Evolutionary conservation across 2,888 invertebrate genomes (phyloP).

Genomic region (Oligia fasciuncula): DNA sequence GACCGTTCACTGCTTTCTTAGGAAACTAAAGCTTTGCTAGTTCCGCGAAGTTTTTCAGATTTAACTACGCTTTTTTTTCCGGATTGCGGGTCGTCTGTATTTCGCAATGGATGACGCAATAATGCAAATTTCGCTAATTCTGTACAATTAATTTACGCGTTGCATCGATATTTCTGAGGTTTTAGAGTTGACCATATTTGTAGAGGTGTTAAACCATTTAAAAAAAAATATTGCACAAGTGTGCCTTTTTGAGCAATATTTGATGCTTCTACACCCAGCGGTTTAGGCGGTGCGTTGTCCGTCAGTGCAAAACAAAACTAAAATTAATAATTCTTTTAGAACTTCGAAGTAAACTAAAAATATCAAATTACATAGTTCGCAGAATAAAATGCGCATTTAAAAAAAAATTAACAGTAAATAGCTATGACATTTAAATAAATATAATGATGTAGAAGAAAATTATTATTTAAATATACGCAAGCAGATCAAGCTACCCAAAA

Average conservation of each 20-base stretch:
- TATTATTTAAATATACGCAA: slow-evolving; percentile 1
- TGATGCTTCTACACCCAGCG: too few species aligned
- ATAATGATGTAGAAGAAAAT: slow-evolving; percentile 5
- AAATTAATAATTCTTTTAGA: slow-evolving; percentile 11
- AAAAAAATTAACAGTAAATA: slow-evolving; percentile 9
- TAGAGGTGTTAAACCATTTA: background rate
- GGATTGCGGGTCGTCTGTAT: background rate
- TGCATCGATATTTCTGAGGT: background rate
- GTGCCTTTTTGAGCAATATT: too few species aligned
- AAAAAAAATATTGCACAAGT: too few species aligned
- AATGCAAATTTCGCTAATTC: background rate
- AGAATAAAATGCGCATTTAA: background rate
- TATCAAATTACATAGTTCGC: background rate
- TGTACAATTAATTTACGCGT: background rate
- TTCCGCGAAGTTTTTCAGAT: background rate
- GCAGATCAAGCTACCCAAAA: too few species aligned
- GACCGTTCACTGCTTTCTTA: background rate
- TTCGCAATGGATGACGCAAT: background rate
- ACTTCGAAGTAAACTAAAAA: slow-evolving; percentile 25
- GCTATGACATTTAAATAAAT: slow-evolving; percentile 33
- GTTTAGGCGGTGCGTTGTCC: too few species aligned
- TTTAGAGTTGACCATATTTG: background rate
- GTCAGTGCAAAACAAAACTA: slow-evolving; percentile 1
- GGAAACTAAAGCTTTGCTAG: background rate
- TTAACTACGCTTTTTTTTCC: background rate